Evolutionary conservation across 2,797 vertebrate genomes (phyloP).

Genomic region (Clarias fuscus): DNA sequence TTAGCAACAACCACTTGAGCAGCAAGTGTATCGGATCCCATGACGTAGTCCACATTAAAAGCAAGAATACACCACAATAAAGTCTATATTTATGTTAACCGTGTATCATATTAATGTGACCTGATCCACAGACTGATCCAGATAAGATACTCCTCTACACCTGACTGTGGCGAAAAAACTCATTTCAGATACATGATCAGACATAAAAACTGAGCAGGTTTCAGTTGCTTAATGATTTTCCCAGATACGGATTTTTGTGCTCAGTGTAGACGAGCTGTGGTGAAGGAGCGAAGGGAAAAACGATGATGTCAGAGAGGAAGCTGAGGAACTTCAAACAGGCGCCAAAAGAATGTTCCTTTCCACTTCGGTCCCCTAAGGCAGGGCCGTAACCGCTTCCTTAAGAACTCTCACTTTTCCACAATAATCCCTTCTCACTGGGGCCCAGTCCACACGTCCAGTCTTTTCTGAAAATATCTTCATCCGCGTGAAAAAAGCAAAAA

Average conservation of each 20-base stretch:
- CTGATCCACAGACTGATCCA: not conserved
- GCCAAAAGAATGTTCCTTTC: slow-evolving; percentile 56
- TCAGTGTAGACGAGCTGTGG: not conserved
- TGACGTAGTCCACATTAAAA: not conserved
- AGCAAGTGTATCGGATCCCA: not conserved
- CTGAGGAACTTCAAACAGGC: slow-evolving; percentile 29
- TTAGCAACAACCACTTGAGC: not conserved
- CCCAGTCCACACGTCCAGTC: too few species aligned
- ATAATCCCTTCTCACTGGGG: not conserved
- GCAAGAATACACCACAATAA: not conserved
- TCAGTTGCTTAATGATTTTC: not conserved
- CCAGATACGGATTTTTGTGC: not conserved
- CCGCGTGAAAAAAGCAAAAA: not conserved
- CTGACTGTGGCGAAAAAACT: not conserved
- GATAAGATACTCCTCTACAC: too few species aligned
- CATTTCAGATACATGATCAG: not conserved
- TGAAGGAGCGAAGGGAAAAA: slow-evolving; percentile 15
- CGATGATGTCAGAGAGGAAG: slow-evolving; percentile 40
- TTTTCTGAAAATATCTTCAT: not conserved
- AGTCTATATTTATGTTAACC: not conserved
- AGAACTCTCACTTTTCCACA: slow-evolving; percentile 18
- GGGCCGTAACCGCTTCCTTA: slow-evolving; percentile 36
- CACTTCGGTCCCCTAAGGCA: slow-evolving; percentile 49
- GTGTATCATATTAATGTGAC: too few species aligned
- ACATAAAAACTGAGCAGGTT: not conserved